phyloP scores from a whole-genome alignment of 2,797 vertebrate species.

The Rhinophrynus dorsalis region DNA sequence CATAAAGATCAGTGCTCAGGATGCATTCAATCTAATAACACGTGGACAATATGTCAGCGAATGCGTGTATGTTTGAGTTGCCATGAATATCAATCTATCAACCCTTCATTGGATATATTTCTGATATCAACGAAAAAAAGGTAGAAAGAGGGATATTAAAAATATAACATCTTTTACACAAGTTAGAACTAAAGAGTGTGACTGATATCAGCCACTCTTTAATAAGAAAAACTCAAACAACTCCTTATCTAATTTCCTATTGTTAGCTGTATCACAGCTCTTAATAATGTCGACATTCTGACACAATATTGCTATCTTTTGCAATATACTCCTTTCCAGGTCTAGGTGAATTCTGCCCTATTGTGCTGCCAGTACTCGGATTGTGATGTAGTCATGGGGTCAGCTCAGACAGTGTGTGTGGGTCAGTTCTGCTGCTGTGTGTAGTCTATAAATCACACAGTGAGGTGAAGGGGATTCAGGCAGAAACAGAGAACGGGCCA shows the following conservation, averaged over 20 bases:
- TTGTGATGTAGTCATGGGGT: slow-evolving; percentile 4
- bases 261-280: neutral
- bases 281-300: neutral
- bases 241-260: neutral
- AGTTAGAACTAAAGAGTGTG: too few species aligned
- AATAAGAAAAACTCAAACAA: too few species aligned
- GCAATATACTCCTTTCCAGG: neutral
- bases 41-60: too few species aligned
- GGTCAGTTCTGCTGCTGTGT: slow-evolving; percentile 27
- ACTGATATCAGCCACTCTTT: too few species aligned
- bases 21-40: too few species aligned
- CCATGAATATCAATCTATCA: too few species aligned
- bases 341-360: slow-evolving; percentile 11
- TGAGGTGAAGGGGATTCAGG: slow-evolving; percentile 46
- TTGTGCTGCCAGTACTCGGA: neutral
- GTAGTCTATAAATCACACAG: slow-evolving; percentile 49
- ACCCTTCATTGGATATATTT: too few species aligned
- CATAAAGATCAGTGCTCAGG: too few species aligned
- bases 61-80: too few species aligned
- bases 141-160: too few species aligned
- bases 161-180: too few species aligned
- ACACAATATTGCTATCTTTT: neutral
- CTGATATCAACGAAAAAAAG: too few species aligned
- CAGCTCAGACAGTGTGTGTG: slow-evolving; percentile 9
- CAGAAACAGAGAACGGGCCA: slow-evolving; percentile 33